Evolutionary conservation across 2,888 invertebrate genomes (phyloP).

Genomic region (Laothoe populi): DNA sequence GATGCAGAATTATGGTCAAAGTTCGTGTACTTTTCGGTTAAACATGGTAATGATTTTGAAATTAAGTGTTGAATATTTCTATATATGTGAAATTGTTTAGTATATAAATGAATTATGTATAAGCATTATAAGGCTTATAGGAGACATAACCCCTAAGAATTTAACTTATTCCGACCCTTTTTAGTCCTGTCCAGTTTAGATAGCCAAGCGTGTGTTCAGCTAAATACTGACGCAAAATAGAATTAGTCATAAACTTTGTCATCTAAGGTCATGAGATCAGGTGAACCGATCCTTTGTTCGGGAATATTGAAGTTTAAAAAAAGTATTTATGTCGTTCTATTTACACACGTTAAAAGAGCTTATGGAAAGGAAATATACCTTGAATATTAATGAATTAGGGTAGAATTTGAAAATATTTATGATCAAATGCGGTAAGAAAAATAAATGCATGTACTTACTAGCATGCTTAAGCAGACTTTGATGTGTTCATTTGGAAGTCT

Average conservation of each 20-base stretch:
- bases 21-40: neutral
- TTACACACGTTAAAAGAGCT: too few relatives aligned
- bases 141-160: neutral
- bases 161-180: slow-evolving; percentile 5
- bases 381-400: too few relatives aligned
- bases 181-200: slow-evolving; percentile 1
- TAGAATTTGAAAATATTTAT: too few relatives aligned
- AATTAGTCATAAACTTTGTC: slow-evolving; percentile 2
- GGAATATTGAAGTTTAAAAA: neutral
- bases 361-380: too few relatives aligned
- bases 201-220: slow-evolving; percentile 14
- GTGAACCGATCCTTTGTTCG: neutral
- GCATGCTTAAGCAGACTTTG: too few relatives aligned
- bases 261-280: slow-evolving; percentile 1
- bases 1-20: too few relatives aligned
- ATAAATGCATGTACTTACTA: too few relatives aligned
- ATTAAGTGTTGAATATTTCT: neutral
- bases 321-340: too few relatives aligned
- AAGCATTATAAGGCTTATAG: neutral
- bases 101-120: neutral
- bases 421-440: too few relatives aligned
- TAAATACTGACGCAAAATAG: slow-evolving; percentile 8
- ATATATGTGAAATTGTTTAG: slow-evolving; percentile 1
- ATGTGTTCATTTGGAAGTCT: too few relatives aligned
- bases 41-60: neutral